Base-by-base conservation (phyloP, 2,888 invertebrate species). In the Synanthedon andrenaeformis region DNA sequence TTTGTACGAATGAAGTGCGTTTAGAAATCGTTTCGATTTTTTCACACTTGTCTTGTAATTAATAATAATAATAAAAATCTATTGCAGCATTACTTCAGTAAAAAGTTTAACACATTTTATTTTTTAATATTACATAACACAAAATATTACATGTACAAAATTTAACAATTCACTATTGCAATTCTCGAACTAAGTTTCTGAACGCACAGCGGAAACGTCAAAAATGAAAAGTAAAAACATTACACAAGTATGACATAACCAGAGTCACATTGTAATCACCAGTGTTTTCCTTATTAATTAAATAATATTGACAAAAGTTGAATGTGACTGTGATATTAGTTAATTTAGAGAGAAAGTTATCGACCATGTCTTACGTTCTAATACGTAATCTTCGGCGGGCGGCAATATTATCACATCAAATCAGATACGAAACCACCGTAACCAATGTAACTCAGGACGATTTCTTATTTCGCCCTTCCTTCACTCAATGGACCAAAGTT, bases 381-480 rank as follows among this genome's bases (percentile, higher is more conserved):
- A 73, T 82, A 55, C 79, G 82, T 54, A 76, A 82, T 64, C 74
- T 86, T 61, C 82, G 86, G 54, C 82, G 77, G 51, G 74, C 78
- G 52, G 73, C 72, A 53, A 55, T 75, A 51, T 62, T 82, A 63
- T 66, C 76, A 8, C 76, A 78, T 55, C 80, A 78, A 73, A 74
- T 80, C 58, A 74, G 85, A 3, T 55, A 69, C 5, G 86, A 86
- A 69, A 77, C 78, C 13, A 82, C 82, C 57, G 72, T 84, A 79
- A 80, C 77, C 51, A 85, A 78, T 64, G 59, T 80, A 53, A 85
- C 82, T 55, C 82, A 81, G 54, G 86, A 83, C 73, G 85, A 85
- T 60, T 77, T 82, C 56, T 70, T 81, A 61, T 81, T 86, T 68
- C 74, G 79, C 42, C 85, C 86, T 72, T 82, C 86, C 35, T 60